Conservation (phyloP, 2,113 vertebrate species). For the Willisornis vidua region DNA sequence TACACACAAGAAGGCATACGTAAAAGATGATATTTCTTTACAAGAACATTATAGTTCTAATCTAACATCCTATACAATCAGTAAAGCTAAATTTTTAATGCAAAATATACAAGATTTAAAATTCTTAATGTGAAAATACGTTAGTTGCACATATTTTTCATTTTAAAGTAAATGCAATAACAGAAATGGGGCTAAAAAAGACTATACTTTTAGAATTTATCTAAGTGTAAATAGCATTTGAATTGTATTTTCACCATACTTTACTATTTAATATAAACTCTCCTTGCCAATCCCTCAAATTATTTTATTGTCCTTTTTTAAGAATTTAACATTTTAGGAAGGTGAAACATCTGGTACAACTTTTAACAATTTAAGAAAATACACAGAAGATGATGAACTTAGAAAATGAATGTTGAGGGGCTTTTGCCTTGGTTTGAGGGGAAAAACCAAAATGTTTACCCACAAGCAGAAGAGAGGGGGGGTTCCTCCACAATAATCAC, state of each 20-base stretch:
- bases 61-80: neutral
- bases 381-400: neutral
- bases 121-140: neutral
- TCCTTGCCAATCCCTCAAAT: fast-evolving
- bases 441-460: no score
- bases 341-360: neutral
- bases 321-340: neutral
- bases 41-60: neutral
- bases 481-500: no score
- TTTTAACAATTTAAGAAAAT: neutral
- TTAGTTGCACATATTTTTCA: neutral
- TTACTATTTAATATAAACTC: neutral
- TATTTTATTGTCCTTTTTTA: neutral
- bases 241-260: neutral
- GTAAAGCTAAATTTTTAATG: neutral
- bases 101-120: neutral
- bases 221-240: neutral
- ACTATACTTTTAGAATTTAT: neutral
- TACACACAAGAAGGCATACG: neutral
- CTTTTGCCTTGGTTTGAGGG: no score
- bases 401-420: neutral
- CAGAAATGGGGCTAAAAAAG: neutral
- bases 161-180: neutral
- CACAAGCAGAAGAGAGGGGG: no score
- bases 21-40: neutral